These are phyloP conservation scores for Halcyon smyrnensis DNA, from an alignment of 2,797 vertebrate species.

Conservation along the genomic window DNA sequence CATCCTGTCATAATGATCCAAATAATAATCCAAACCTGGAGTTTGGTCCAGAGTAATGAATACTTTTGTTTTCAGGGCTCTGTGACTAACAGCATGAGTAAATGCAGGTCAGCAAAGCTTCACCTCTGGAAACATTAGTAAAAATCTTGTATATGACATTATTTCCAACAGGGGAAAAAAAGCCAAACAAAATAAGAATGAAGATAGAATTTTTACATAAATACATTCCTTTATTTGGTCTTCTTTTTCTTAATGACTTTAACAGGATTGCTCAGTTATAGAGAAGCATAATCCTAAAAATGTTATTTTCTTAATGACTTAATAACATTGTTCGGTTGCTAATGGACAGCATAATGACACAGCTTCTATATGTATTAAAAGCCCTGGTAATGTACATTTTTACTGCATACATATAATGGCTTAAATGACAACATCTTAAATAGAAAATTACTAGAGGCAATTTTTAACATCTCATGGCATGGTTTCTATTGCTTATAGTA, in stretches of 20 bases:
- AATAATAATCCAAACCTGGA: no score
- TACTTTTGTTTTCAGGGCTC: not conserved
- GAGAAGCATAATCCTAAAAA: not conserved
- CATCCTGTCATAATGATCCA: accelerated
- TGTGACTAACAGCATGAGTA: not conserved
- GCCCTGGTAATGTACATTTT: not conserved
- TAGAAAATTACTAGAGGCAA: slow-evolving; percentile 19
- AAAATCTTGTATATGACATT: not conserved
- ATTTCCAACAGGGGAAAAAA: not conserved
- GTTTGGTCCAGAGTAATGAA: not conserved
- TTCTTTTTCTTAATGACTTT: not conserved
- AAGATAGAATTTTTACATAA: not conserved
- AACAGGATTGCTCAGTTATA: not conserved
- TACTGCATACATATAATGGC: not conserved
- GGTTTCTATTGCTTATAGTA: not conserved
- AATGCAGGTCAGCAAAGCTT: not conserved
- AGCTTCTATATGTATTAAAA: not conserved
- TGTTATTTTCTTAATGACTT: not conserved
- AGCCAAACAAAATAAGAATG: not conserved
- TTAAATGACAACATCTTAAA: slow-evolving; percentile 6
- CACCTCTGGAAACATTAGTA: not conserved
- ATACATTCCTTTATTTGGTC: not conserved
- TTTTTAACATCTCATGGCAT: not conserved
- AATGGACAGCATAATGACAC: not conserved
- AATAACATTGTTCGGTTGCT: not conserved